Evolutionary conservation across 2,113 vertebrate species (phyloP).

Genomic region (Fulica atra): DNA sequence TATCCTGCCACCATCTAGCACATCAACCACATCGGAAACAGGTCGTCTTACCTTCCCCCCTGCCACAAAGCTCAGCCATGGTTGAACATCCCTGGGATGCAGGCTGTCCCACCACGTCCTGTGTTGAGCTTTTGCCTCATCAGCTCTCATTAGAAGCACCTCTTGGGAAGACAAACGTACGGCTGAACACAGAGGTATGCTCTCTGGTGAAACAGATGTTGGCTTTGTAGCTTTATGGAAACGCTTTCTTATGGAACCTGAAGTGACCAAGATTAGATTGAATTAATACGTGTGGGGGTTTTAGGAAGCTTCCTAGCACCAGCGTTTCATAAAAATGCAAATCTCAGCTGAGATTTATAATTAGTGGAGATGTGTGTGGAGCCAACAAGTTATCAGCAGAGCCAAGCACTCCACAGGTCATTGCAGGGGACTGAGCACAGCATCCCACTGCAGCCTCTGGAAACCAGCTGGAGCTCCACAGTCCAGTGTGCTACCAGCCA

Average conservation of each 20-base stretch:
- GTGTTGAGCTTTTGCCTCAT: neutral
- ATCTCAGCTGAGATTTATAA: conserved; percentile 74
- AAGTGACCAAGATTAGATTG: conserved; percentile 72
- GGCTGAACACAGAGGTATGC: conserved; percentile 19
- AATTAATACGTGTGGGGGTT: conserved; percentile 63
- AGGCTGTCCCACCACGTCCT: neutral
- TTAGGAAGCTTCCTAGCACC: conserved; percentile 66
- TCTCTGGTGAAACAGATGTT: conserved; percentile 47
- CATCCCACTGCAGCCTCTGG: neutral
- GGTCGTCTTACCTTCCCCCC: neutral
- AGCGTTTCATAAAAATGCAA: conserved; percentile 78
- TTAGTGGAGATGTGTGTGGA: conserved; percentile 61
- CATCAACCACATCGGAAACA: rapidly evolving
- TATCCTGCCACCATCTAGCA: neutral
- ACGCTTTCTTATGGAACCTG: conserved; percentile 55
- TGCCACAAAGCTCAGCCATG: rapidly evolving
- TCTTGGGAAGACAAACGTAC: neutral
- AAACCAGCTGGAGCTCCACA: rapidly evolving
- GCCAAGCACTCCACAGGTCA: neutral
- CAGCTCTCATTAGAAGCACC: conserved; percentile 23
- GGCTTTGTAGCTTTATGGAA: conserved; percentile 64
- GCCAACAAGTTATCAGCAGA: conserved; percentile 36
- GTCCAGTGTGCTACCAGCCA: neutral
- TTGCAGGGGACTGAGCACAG: neutral
- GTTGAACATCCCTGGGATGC: rapidly evolving